phyloP scores from a whole-genome alignment of 2,888 invertebrate species.

The Drosophila putrida region DNA sequence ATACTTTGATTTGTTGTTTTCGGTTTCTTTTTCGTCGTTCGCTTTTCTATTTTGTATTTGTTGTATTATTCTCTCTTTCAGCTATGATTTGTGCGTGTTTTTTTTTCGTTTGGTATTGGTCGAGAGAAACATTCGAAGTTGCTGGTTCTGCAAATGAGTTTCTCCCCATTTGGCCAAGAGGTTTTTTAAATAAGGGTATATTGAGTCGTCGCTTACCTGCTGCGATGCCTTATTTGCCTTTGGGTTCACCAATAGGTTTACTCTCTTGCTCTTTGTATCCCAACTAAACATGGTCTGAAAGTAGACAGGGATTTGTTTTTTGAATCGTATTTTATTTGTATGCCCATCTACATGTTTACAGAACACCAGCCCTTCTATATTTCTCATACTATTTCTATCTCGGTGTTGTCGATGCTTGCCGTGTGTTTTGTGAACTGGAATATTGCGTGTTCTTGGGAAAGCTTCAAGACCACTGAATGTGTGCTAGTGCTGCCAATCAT shows the following conservation, averaged over 20 bases:
- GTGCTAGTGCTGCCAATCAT: conserved; percentile 56
- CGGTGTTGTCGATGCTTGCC: conserved; percentile 15
- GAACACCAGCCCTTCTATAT: conserved; percentile 1
- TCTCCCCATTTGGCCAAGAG: conserved; percentile 4
- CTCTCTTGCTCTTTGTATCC: conserved; percentile 4
- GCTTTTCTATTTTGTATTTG: conserved; percentile 29
- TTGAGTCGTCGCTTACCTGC: conserved; percentile 12
- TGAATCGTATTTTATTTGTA: conserved; percentile 56
- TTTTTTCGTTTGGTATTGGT: conserved; percentile 40
- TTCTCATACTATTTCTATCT: not conserved
- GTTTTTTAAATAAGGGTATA: conserved; percentile 16
- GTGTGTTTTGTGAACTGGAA: conserved; percentile 55
- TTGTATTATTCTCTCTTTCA: conserved; percentile 26
- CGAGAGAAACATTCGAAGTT: conserved; percentile 15
- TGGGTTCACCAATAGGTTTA: conserved; percentile 32
- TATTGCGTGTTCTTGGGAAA: conserved; percentile 46
- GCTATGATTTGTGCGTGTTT: conserved; percentile 55
- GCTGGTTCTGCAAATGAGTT: conserved; percentile 13
- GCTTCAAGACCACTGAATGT: conserved; percentile 43
- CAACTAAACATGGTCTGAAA: conserved; percentile 25
- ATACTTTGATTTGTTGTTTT: conserved; percentile 48
- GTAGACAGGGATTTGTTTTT: conserved; percentile 62
- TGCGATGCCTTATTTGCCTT: conserved; percentile 37
- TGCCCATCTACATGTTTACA: conserved; percentile 45
- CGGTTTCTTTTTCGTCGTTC: conserved; percentile 31